phyloP scores from a whole-genome alignment of 2,797 vertebrate genomes.

The Picus viridis region DNA sequence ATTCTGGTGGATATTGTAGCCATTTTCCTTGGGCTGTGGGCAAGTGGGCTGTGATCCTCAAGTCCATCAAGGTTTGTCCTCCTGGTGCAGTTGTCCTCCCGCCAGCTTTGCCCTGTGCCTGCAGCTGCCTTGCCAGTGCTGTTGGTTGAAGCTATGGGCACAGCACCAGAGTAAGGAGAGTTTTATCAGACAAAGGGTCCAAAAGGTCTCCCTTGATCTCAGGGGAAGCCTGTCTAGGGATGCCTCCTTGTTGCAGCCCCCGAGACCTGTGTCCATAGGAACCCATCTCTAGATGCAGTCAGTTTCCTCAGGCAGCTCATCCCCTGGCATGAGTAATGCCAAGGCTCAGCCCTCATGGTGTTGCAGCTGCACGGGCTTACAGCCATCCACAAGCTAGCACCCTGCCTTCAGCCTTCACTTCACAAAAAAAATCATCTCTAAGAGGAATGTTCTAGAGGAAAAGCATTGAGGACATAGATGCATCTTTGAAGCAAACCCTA shows the following conservation, averaged over 20 bases:
- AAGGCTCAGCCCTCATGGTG: rapidly evolving
- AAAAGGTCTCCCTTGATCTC: background rate
- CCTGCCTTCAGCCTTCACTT: background rate
- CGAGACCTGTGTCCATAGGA: background rate
- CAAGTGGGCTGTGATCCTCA: rapidly evolving
- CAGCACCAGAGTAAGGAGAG: background rate
- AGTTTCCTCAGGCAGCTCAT: rapidly evolving
- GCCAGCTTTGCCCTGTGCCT: background rate
- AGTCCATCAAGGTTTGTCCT: background rate
- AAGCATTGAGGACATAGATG: background rate
- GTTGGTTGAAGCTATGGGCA: background rate
- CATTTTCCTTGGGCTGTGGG: background rate
- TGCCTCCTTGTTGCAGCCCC: background rate
- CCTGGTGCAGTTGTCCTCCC: background rate
- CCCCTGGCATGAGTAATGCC: background rate
- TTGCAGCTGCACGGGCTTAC: background rate
- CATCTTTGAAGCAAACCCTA: background rate
- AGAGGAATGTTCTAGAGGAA: background rate
- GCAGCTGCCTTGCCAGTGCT: rapidly evolving
- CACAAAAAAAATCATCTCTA: background rate
- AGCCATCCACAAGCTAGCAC: background rate
- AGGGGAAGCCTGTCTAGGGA: background rate
- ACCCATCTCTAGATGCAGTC: background rate
- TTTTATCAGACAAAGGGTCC: background rate
- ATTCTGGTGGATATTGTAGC: background rate